These are phyloP conservation scores for Dasysyrphus tricinctus DNA, from an alignment of 2,888 invertebrate species.

Conservation along the genomic window DNA sequence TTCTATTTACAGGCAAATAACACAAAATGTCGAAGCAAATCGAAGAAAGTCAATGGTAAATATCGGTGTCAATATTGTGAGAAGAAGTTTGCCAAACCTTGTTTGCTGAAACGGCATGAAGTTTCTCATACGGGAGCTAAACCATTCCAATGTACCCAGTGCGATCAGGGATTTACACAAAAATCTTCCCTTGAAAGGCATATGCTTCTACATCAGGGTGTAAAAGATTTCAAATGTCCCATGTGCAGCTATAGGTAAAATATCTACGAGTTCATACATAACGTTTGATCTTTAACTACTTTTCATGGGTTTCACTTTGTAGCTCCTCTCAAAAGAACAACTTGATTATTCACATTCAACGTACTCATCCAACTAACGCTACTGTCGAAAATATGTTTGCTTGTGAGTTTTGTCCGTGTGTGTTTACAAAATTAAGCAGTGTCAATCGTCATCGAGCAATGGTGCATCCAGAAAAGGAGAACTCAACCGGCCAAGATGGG, in stretches of 20 bases:
- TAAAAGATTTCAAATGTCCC: slow-evolving; percentile 76
- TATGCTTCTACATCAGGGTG: slow-evolving; percentile 73
- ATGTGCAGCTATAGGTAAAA: slow-evolving; percentile 76
- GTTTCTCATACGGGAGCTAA: slow-evolving; percentile 77
- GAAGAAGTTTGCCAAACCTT: slow-evolving; percentile 77
- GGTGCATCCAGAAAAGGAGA: slow-evolving; percentile 59
- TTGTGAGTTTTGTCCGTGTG: slow-evolving; percentile 75
- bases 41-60: slow-evolving; percentile 45
- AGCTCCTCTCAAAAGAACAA: slow-evolving; percentile 76
- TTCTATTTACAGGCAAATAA: slow-evolving; percentile 30
- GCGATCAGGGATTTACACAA: slow-evolving; percentile 76
- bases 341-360: slow-evolving; percentile 70
- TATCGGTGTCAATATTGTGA: slow-evolving; percentile 71
- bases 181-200: slow-evolving; percentile 77
- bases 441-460: slow-evolving; percentile 76
- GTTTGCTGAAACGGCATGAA: slow-evolving; percentile 77
- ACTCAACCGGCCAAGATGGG: slow-evolving; percentile 3
- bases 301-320: background rate
- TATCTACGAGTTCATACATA: too few species aligned
- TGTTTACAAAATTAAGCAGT: slow-evolving; percentile 76
- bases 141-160: slow-evolving; percentile 76
- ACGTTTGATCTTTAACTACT: background rate
- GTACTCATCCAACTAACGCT: slow-evolving; percentile 55
- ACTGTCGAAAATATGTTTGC: slow-evolving; percentile 55
- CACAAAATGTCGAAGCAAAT: slow-evolving; percentile 49